Percentiles rank a stretch among this genome's conserved stretches.
These are phyloP conservation scores for Bufo gargarizans DNA, from an alignment of 2,113 vertebrate species.

Conservation along the genomic window DNA sequence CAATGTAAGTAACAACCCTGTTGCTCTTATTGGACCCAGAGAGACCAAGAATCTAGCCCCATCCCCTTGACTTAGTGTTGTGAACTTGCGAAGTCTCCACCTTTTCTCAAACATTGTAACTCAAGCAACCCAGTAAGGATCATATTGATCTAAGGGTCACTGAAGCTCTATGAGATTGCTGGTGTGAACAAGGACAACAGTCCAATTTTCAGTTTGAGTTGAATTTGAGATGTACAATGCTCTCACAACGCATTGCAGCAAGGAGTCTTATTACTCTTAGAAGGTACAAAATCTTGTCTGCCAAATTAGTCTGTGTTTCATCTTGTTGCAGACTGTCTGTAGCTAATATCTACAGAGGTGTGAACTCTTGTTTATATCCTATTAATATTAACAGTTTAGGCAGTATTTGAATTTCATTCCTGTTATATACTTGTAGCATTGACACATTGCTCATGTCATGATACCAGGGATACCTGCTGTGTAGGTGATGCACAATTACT, in stretches of 20 bases:
- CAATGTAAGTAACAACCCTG: background rate
- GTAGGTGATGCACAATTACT: background rate
- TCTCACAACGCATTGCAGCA: background rate
- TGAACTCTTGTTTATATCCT: background rate
- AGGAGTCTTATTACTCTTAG: background rate
- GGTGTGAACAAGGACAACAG: background rate
- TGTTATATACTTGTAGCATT: background rate
- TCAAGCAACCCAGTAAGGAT: background rate
- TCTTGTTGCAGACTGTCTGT: background rate
- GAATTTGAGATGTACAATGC: too few species aligned
- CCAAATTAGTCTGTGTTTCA: slow-evolving; percentile 13
- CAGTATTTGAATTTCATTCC: background rate
- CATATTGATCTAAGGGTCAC: background rate
- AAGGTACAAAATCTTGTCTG: background rate
- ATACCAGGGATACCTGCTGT: background rate
- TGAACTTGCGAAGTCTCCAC: background rate
- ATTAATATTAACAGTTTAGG: background rate
- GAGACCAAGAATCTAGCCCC: background rate
- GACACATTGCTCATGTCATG: background rate
- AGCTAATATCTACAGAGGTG: background rate
- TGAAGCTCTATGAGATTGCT: background rate
- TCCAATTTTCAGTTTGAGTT: background rate
- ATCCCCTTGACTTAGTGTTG: background rate
- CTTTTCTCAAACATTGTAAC: background rate
- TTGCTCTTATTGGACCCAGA: background rate